Evolutionary conservation across 2,797 vertebrate species (phyloP), one percentile per base, ranked within the genome.

Genomic region (Perodicticus potto): DNA sequence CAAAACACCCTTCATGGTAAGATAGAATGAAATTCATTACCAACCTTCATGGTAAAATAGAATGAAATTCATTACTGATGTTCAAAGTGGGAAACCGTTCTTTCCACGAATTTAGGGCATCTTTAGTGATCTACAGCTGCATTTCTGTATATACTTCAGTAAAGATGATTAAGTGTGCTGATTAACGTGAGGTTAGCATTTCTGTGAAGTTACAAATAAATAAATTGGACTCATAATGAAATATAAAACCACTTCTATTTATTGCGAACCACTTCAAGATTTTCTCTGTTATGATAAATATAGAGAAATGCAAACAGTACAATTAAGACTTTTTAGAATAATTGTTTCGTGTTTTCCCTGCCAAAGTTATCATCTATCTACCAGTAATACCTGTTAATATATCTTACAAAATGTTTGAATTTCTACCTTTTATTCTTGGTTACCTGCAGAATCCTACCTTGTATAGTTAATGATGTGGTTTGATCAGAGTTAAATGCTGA

Each of bases 151-250:
- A 55, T 81, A 77, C 43, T 22, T 74, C 78, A 32, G 72, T 94
- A 57, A 93, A 90, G n/a, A 57, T 86, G 55, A 86, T 73, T 34
- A 67, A 32, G 3, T 92, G 23, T 82, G 23, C 53, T 90, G 37
- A 23, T 72, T 91, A 85, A 37, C 37, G 27, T 49, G 32, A 96
- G 43, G 13, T 65, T 84, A 80, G 43, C 45, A 29, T 70, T 84
- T 69, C 76, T 69, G 32, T 69, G 61, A 87, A 94, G 85, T 94
- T 1, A 37, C 12, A 72, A 67, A 77, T 72, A 90, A 95, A 92
- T 93, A 93, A 95, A 86, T 40, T 37, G 70, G 34, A 83, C 19
- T 69, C 45, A 59, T 45, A 77, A 92, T 88, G 53, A 90, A 88
- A 70, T 65, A 77, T 19, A 69, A 32, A 70, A 93, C 55, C 12